Evolutionary conservation across 2,113 vertebrate genomes (phyloP), one percentile per base, ranked within the genome.

Genomic region (Hoplias malabaricus): DNA sequence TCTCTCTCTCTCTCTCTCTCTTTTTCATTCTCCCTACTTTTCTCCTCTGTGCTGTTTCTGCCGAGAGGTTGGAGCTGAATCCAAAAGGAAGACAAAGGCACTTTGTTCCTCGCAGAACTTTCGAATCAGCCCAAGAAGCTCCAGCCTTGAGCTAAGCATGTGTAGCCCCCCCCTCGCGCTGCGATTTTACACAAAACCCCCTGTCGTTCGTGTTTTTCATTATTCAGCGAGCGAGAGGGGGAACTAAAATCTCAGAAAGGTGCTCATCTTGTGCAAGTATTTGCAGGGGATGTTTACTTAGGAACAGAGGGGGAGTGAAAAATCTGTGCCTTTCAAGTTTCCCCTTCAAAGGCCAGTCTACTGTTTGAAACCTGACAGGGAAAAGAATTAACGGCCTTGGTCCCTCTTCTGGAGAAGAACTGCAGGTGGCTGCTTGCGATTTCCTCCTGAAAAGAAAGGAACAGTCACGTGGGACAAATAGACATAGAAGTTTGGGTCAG

Each of bases 271-370:
- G 46, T 75, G 73, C 23, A 66, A 54, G 46, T 75, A 69, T 62
- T 69, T 57, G 53, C 40, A 6, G 33, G 63, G 71, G 34, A 77
- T 76, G 57, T 76, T 33, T 62, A 42, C 33, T 73, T 63, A 62
- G 3, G 62, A 73, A 42, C 12, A 6, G 16, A 12, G 33, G 63
- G 40, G 75, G 33, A 62, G 69, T n/a, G n/a, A n/a, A n/a, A 74
- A 56, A 67, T 40, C 38, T 57, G 14, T 43, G 69, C 50, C 74
- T 80, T 80, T 80, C 43, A 78, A 74, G 65, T 70, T n/a, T 40
- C 13, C 19, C 72, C 46, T 73, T 83, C 82, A 80, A 83, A 83
- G 78, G 46, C 43, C 19, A 7, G 42, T 50, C 57, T 57, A 72
- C 59, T 27, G 53, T 54, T 54, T 62, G 53, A 62, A 70, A 29